Conservation (phyloP, 2,113 vertebrate genomes). For the Bujurquina vittata region DNA sequence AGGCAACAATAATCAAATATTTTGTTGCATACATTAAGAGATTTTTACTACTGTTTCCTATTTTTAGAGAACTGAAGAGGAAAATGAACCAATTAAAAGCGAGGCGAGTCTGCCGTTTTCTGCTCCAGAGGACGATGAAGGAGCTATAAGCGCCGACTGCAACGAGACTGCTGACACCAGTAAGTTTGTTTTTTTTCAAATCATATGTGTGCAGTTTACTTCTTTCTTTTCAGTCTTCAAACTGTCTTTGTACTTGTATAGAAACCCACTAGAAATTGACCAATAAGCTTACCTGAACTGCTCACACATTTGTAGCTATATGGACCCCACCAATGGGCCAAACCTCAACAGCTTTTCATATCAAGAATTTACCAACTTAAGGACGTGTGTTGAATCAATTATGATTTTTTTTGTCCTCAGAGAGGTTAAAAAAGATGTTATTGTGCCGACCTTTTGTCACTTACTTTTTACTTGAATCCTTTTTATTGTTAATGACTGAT, state of each 20-base stretch:
- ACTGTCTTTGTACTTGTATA: too few species aligned
- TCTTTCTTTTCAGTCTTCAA: too few species aligned
- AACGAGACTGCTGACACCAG: constrained; percentile 26
- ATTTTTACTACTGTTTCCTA: not conserved
- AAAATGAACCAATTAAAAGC: constrained; percentile 29
- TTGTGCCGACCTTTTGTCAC: too few species aligned
- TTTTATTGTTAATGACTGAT: not conserved
- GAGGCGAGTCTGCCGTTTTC: not conserved
- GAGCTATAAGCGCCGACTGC: constrained; percentile 26
- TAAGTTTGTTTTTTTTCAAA: constrained; percentile 14
- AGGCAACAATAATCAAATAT: not conserved
- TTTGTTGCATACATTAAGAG: not conserved
- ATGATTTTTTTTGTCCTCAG: not conserved
- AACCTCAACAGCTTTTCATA: not conserved
- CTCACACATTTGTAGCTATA: too few species aligned
- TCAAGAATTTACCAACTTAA: not conserved
- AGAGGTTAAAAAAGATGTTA: not conserved
- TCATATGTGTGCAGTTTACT: not conserved
- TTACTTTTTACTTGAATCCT: not conserved
- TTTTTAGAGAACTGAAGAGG: constrained; percentile 36
- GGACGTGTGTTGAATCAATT: not conserved
- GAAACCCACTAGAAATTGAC: too few species aligned
- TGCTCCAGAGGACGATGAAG: constrained; percentile 18
- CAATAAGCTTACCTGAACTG: too few species aligned
- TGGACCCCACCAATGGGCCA: not conserved